These are phyloP conservation scores for Oscheius myriophilus DNA, from an alignment of 2,888 invertebrate species.

Conservation along the genomic window DNA sequence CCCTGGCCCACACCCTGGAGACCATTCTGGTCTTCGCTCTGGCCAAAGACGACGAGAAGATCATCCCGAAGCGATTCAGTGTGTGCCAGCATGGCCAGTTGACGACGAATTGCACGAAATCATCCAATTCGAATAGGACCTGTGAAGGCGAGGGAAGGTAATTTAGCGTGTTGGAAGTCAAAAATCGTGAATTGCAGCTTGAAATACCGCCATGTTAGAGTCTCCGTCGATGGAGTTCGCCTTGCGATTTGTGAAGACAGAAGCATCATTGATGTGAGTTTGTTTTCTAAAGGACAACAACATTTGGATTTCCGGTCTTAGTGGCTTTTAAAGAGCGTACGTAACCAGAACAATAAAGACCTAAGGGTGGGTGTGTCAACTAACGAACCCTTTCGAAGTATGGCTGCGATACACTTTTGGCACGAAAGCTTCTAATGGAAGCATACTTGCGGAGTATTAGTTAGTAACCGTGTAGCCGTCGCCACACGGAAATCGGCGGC, in stretches of 20 bases:
- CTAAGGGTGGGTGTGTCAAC: too few relatives aligned
- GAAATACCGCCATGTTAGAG: constrained; percentile 77
- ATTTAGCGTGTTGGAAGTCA: background rate
- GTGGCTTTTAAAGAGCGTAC: too few relatives aligned
- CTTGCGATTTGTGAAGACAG: constrained; percentile 85
- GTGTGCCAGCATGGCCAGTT: constrained; percentile 73
- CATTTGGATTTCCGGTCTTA: background rate
- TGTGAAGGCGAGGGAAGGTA: constrained; percentile 28
- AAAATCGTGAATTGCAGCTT: constrained; percentile 14
- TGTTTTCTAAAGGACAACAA: background rate
- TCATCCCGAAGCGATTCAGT: constrained; percentile 80
- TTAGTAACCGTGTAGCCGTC: too few relatives aligned
- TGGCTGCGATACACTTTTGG: too few relatives aligned
- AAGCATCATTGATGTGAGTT: constrained; percentile 34
- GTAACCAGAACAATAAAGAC: too few relatives aligned
- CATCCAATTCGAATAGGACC: background rate
- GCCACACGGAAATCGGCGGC: too few relatives aligned
- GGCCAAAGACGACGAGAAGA: constrained; percentile 88
- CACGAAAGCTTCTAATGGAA: too few relatives aligned
- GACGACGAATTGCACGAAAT: constrained; percentile 15
- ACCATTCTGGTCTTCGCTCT: constrained; percentile 85
- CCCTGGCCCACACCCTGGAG: constrained; percentile 87
- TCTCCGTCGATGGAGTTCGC: constrained; percentile 88
- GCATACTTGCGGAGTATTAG: too few relatives aligned
- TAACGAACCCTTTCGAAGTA: too few relatives aligned